These are phyloP conservation scores for Drymonia ruficornis DNA, from an alignment of 2,888 invertebrate genomes.

Conservation along the genomic window DNA sequence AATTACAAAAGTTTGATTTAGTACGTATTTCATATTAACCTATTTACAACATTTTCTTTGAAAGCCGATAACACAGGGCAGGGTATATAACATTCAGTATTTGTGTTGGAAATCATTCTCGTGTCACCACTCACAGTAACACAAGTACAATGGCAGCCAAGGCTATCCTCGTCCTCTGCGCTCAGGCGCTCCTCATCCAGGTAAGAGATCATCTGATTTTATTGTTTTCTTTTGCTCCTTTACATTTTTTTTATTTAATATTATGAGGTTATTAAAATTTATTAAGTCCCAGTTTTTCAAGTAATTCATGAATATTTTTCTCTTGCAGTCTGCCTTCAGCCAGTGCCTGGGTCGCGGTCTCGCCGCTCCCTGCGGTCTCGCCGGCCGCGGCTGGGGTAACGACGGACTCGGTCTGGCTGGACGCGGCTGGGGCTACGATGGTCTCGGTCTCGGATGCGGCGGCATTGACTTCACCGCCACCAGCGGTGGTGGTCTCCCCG, in stretches of 20 bases:
- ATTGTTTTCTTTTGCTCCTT: too few species aligned
- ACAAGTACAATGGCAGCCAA: conserved; percentile 16
- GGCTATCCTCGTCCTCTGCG: conserved; percentile 18
- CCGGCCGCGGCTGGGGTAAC: background rate
- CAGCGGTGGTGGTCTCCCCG: conserved; percentile 42
- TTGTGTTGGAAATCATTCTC: background rate
- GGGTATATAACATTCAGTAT: background rate
- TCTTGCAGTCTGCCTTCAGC: conserved; percentile 9
- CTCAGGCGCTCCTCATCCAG: conserved; percentile 14
- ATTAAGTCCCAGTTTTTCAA: too few species aligned
- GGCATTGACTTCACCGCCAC: conserved; percentile 29
- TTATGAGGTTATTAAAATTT: too few species aligned
- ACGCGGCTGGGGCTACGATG: conserved; percentile 6
- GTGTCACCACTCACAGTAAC: background rate
- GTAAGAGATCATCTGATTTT: background rate
- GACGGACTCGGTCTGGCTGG: conserved; percentile 4
- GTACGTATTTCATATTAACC: too few species aligned
- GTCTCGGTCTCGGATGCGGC: conserved; percentile 8
- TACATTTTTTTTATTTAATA: too few species aligned
- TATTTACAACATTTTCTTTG: background rate
- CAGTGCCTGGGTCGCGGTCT: conserved; percentile 13
- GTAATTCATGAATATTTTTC: background rate
- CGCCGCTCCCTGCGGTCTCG: conserved; percentile 4
- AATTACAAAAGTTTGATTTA: background rate
- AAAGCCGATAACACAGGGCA: background rate